Evolutionary conservation across 2,888 invertebrate genomes (phyloP).

Genomic region (Ophion ellenae): DNA sequence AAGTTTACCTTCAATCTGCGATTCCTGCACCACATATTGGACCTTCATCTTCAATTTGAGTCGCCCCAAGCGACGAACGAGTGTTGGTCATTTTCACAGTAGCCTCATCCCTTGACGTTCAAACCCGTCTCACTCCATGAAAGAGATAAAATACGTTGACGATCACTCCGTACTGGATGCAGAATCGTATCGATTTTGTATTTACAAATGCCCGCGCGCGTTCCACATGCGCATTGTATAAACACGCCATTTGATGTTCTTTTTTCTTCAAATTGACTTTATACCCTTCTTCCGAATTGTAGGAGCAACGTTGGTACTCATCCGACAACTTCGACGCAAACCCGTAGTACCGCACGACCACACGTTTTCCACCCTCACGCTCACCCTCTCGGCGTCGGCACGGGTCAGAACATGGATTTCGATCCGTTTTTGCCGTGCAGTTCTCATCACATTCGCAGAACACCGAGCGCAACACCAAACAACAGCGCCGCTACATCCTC

Average conservation of each 20-base stretch:
- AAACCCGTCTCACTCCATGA: too few relatives aligned
- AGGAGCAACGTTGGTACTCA: slow-evolving; percentile 88
- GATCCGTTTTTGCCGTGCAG: slow-evolving; percentile 90
- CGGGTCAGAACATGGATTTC: slow-evolving; percentile 82
- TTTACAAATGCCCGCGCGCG: background rate
- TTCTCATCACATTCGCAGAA: slow-evolving; percentile 87
- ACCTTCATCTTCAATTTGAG: too few relatives aligned
- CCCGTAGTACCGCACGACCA: slow-evolving; percentile 88
- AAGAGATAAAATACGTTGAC: too few relatives aligned
- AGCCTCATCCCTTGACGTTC: too few relatives aligned
- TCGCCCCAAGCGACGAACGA: too few relatives aligned
- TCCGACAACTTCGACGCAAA: slow-evolving; percentile 89
- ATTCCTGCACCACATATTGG: too few relatives aligned
- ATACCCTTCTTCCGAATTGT: background rate
- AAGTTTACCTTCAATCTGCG: too few relatives aligned
- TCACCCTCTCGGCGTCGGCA: slow-evolving; percentile 84
- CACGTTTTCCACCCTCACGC: slow-evolving; percentile 87
- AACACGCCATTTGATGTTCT: background rate
- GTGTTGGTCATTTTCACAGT: too few relatives aligned
- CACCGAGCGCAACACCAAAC: slow-evolving; percentile 68
- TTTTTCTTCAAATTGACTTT: background rate
- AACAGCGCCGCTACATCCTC: slow-evolving; percentile 71
- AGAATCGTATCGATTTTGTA: background rate
- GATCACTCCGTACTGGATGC: too few relatives aligned
- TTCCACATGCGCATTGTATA: background rate